A percentile compares a stretch with the other conserved stretches of the same genome.
These are phyloP conservation scores for Pristionchus mayeri DNA, from an alignment of 2,888 invertebrate species.

Conservation along the genomic window DNA sequence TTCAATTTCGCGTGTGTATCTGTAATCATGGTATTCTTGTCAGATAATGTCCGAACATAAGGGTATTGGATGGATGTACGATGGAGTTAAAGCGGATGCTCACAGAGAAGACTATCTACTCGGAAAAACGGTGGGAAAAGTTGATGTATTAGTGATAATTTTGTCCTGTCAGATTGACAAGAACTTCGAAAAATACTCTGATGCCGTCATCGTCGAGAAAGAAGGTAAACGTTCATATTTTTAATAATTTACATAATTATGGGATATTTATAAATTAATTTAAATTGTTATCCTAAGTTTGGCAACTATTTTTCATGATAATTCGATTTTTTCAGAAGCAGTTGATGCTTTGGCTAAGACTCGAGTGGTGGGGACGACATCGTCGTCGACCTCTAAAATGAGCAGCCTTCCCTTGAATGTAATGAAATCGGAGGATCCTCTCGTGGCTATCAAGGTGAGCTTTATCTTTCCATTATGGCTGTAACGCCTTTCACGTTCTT, in stretches of 20 bases:
- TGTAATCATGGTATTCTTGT: too few relatives aligned
- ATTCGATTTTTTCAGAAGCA: too few relatives aligned
- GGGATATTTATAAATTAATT: not conserved
- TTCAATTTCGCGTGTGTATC: not conserved
- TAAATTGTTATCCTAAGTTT: not conserved
- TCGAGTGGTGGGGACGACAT: not conserved
- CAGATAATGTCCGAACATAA: constrained; percentile 50
- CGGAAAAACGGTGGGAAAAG: constrained; percentile 66
- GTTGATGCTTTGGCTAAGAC: constrained; percentile 17
- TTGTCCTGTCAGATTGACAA: constrained; percentile 65
- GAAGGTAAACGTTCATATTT: constrained; percentile 49
- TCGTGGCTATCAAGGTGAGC: constrained; percentile 69
- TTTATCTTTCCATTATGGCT: too few relatives aligned
- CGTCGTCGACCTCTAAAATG: constrained; percentile 50
- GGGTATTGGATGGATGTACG: constrained; percentile 73
- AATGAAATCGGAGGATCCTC: constrained; percentile 70
- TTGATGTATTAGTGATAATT: not conserved
- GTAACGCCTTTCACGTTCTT: too few relatives aligned
- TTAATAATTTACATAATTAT: not conserved
- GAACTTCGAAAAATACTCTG: constrained; percentile 73
- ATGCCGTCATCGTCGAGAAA: constrained; percentile 67
- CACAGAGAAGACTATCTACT: constrained; percentile 73
- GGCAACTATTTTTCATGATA: too few relatives aligned
- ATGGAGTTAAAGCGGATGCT: constrained; percentile 69
- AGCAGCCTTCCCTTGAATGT: constrained; percentile 61